These are phyloP conservation scores for Thyatira batis DNA, from an alignment of 2,888 invertebrate species.

Conservation along the genomic window DNA sequence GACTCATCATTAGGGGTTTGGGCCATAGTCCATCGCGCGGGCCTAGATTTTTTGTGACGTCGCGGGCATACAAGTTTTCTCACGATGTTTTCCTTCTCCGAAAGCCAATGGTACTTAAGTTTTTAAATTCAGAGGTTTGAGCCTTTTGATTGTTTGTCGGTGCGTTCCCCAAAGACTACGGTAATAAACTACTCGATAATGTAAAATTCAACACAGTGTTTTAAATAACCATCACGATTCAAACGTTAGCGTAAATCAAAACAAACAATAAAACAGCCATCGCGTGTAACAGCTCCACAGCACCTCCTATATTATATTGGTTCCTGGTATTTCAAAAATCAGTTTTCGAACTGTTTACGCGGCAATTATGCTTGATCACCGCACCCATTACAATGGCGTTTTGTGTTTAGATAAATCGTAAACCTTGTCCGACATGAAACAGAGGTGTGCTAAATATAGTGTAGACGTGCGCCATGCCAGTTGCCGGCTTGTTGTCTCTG, in stretches of 20 bases:
- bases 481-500: slow-evolving; percentile 1
- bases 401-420: slow-evolving; percentile 5
- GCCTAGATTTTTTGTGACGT: no score
- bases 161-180: neutral
- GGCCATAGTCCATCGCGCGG: no score
- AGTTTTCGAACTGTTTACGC: neutral
- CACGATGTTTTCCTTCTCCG: no score
- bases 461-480: slow-evolving; percentile 10
- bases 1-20: no score
- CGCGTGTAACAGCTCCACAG: neutral
- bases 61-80: no score
- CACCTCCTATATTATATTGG: neutral
- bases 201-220: neutral
- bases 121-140: neutral
- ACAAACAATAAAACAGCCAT: neutral
- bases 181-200: no score
- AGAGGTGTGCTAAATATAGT: slow-evolving; percentile 26
- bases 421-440: slow-evolving; percentile 20
- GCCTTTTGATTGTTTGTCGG: no score
- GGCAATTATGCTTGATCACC: neutral
- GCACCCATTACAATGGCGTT: slow-evolving; percentile 3
- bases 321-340: neutral
- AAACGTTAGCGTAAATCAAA: neutral
- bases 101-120: no score
- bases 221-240: neutral